Evolutionary conservation across 2,888 invertebrate genomes (phyloP), one percentile per base, ranked within the genome.

Genomic region (Sabatieria punctata): DNA sequence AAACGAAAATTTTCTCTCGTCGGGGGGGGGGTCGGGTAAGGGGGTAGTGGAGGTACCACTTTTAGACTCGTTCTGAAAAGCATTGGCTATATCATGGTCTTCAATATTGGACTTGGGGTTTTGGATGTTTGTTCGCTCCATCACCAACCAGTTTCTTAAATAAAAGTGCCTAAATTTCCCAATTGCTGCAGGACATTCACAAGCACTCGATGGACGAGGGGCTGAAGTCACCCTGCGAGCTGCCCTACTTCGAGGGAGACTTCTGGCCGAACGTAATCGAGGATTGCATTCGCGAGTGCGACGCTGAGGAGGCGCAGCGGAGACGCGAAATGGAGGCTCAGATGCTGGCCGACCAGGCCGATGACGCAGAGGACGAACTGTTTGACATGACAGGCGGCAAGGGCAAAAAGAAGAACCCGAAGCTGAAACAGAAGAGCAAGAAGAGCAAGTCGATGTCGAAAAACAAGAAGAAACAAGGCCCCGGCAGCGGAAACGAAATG

Each of bases 231-330:
- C 89, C 91, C 49, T 85, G 86, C 23, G 86, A 88, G 68, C 71
- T 93, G 62, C 89, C 91, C n/a, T 93, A 93, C 68, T 91, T 91
- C 63, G 91, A 91, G 70, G 91, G 97, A 33, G 97, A 99, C 70
- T 99, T 97, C 71, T 99, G 97, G 97, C 97, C 97, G 21, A 95
- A 95, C 68, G 93, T 97, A 42, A 75, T 99, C 25, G 97, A 99
- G 71, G 97, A 99, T 68, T 89, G 89, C 63, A 97, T 99, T 59
- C 91, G 93, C 66, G 97, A 97, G 71, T 73, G 95, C 55, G 93
- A 95, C 66, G 89, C 89, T 68, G 93, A 95, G 67, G 93, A 95
- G 63, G 91, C 91, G 65, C 89, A 93, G 67, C 85, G 91, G 68
- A 75, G 86, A 46, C 85, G 86, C 64, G 82, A 60, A 33, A 50